phyloP scores from a whole-genome alignment of 2,888 invertebrate species.

The Endotricha flammealis region DNA sequence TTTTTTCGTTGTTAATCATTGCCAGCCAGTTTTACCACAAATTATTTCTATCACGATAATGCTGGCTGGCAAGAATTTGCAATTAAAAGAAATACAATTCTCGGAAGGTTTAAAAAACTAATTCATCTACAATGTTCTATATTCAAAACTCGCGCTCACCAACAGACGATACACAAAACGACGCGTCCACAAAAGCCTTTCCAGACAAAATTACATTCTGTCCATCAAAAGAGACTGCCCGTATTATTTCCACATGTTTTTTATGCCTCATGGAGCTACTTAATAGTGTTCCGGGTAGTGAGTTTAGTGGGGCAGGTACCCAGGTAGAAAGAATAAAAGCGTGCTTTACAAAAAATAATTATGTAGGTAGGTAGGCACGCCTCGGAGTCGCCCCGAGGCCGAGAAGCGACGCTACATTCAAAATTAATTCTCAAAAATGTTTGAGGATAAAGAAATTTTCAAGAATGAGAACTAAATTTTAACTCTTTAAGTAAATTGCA shows the following conservation, averaged over 20 bases:
- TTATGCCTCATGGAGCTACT: conserved; percentile 59
- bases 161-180: conserved; percentile 2
- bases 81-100: too few species aligned
- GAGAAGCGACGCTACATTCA: background rate
- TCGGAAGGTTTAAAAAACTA: too few species aligned
- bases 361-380: conserved; percentile 5
- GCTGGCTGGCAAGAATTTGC: too few species aligned
- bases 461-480: too few species aligned
- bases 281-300: conserved; percentile 71
- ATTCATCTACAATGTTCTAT: background rate
- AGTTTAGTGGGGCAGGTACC: conserved; percentile 58
- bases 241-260: conserved; percentile 54
- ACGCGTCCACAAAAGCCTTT: conserved; percentile 39
- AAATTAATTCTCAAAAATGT: background rate
- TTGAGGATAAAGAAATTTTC: background rate
- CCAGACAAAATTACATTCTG: conserved; percentile 46
- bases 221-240: conserved; percentile 41
- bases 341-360: conserved; percentile 34
- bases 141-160: background rate
- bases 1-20: too few species aligned
- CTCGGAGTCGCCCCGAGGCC: background rate
- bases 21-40: too few species aligned
- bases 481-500: too few species aligned
- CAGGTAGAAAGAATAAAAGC: conserved; percentile 58
- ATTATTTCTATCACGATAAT: too few species aligned